phyloP scores from a whole-genome alignment of 2,797 vertebrate genomes.

The Tarsius wallacei region DNA sequence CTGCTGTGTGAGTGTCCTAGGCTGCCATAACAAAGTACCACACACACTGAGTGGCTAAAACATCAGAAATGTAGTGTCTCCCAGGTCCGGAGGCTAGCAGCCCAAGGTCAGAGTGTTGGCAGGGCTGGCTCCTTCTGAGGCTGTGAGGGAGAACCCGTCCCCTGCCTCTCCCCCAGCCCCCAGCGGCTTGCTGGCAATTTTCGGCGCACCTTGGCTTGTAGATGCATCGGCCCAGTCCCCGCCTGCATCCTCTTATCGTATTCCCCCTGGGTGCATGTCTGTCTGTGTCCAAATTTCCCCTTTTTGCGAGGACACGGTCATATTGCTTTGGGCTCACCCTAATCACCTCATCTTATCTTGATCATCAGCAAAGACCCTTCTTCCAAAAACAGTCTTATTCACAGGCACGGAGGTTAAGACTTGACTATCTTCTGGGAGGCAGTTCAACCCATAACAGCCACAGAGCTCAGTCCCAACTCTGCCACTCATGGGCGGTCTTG shows the following conservation, averaged over 20 bases:
- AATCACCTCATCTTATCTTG: background rate
- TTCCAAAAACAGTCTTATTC: background rate
- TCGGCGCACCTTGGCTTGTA: background rate
- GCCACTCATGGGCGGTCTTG: background rate
- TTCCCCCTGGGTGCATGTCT: background rate
- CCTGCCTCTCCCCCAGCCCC: background rate
- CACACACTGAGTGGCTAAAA: background rate
- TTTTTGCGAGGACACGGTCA: background rate
- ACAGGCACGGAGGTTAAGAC: background rate
- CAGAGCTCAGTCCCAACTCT: background rate
- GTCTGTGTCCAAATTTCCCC: too few species aligned
- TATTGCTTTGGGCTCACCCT: background rate
- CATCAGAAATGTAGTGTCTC: slow-evolving; percentile 22
- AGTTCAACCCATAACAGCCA: background rate
- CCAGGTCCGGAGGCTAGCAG: background rate
- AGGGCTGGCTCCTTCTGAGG: background rate
- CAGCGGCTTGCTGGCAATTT: background rate
- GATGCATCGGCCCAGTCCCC: background rate
- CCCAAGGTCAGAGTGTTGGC: slow-evolving; percentile 35
- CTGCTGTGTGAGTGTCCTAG: background rate
- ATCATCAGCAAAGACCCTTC: background rate
- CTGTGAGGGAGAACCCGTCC: background rate
- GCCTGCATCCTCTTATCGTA: background rate
- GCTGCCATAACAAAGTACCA: background rate
- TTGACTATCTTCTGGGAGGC: background rate